Base-by-base conservation (phyloP, 2,888 invertebrate genomes). In the Harpalus rufipes region DNA sequence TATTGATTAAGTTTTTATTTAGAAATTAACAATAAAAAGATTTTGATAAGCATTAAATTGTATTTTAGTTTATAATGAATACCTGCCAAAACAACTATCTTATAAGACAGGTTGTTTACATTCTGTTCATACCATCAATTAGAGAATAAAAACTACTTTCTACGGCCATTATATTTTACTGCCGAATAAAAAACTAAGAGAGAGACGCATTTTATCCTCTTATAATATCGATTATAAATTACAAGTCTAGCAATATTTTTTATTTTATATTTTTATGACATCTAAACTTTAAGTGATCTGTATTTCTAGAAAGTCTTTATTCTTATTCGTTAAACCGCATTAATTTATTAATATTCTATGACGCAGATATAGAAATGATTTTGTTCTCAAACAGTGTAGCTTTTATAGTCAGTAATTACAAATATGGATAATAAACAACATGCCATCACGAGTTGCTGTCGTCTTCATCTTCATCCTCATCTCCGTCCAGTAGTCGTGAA, bases 21-120 rank as follows among this genome's bases (percentile, higher is more conserved):
- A 32, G 39, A 68, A 63, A 63, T 25, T 25, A 63, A 25, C 63
- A 63, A 61, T 61, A 61, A 63, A 68, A 68, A 68, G 68, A 14
- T 68, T 68, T 39, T 68, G 68, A 68, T 68, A 68, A 68, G 68
- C 68, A 68, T 68, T 68, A 68, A 68, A 68, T 68, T 68, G 68
- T 41, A 39, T 68, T 68, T 68, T 68, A 39, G 39, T 68, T 39
- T 68, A 68, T 68, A 68, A 68, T 68, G 68, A 68, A 39, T 68
- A 68, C 68, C 39, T 68, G 68, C 68, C 68, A 68, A 68, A 68
- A 14, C 68, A 63, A 63, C 25, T 63, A 1, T 68, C 39, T 32
- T 39, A 68, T 68, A 39, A 14, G 68, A 68, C 68, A 68, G 68
- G 68, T 68, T 68, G 68, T 68, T 68, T 68, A 68, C 68, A 68